phyloP scores from a whole-genome alignment of 2,888 invertebrate genomes.

The Rhimphoctona megacephalus region DNA sequence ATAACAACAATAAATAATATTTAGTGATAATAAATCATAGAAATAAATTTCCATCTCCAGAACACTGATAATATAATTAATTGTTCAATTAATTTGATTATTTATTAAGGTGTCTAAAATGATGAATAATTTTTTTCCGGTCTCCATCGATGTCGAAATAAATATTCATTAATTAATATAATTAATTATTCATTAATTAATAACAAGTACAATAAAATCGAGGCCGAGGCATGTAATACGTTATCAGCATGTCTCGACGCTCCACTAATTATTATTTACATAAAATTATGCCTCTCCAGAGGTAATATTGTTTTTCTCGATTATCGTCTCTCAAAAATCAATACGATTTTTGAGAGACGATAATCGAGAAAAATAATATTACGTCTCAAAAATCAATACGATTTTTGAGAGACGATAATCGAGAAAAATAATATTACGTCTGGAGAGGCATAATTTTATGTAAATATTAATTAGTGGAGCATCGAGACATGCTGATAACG shows the following conservation, averaged over 20 bases:
- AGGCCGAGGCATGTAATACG: neutral
- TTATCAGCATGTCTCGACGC: neutral
- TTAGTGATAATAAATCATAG: neutral
- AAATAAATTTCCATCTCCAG: neutral
- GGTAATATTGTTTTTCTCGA: neutral
- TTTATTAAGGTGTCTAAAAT: neutral
- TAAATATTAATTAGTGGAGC: neutral
- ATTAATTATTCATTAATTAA: no score
- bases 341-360: neutral
- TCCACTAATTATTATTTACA: neutral
- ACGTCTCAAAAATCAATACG: no score
- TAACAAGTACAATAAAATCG: no score
- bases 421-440: neutral
- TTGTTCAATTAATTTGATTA: neutral
- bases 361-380: neutral
- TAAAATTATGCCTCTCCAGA: neutral
- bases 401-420: neutral
- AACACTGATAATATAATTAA: neutral
- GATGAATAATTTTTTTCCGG: neutral
- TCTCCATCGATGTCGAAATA: no score
- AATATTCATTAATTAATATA: neutral
- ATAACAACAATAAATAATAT: neutral
- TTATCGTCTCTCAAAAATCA: no score
- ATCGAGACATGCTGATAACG: neutral
- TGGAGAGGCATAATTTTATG: neutral